These are phyloP conservation scores for Priocnemis perturbator DNA, from an alignment of 2,888 invertebrate species.

Conservation along the genomic window DNA sequence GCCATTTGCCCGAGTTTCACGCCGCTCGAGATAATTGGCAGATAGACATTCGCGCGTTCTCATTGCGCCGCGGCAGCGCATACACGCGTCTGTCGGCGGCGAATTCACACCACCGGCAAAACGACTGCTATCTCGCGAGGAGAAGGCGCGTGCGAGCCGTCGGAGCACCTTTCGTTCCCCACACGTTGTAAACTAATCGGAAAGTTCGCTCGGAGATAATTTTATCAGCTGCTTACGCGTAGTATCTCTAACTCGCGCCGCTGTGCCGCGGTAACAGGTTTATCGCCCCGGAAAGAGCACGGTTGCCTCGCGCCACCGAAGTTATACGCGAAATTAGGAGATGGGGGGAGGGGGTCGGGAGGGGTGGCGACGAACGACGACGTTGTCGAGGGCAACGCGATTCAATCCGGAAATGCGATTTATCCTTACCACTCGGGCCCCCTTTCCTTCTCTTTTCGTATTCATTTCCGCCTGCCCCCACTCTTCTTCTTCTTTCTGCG, in stretches of 20 bases:
- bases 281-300: slow-evolving; percentile 38
- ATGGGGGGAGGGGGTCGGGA: too few relatives aligned
- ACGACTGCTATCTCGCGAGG: too few relatives aligned
- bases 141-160: too few relatives aligned
- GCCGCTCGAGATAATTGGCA: too few relatives aligned
- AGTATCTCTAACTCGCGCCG: slow-evolving; percentile 60
- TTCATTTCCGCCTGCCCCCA: not conserved
- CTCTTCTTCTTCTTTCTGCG: slow-evolving; percentile 9
- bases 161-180: too few relatives aligned
- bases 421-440: slow-evolving; percentile 11
- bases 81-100: too few relatives aligned
- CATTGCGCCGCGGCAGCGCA: too few relatives aligned
- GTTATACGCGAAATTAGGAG: not conserved
- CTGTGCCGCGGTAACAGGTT: slow-evolving; percentile 61
- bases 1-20: too few relatives aligned
- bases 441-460: not conserved
- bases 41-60: too few relatives aligned
- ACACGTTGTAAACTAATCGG: not conserved
- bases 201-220: slow-evolving; percentile 55
- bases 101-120: too few relatives aligned
- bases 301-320: not conserved
- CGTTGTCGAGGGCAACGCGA: slow-evolving; percentile 15
- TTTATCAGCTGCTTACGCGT: slow-evolving; percentile 61
- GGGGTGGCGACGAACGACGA: not conserved
- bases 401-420: slow-evolving; percentile 42